phyloP scores from a whole-genome alignment of 2,888 invertebrate genomes.

The Gastrophysa polygoni region DNA sequence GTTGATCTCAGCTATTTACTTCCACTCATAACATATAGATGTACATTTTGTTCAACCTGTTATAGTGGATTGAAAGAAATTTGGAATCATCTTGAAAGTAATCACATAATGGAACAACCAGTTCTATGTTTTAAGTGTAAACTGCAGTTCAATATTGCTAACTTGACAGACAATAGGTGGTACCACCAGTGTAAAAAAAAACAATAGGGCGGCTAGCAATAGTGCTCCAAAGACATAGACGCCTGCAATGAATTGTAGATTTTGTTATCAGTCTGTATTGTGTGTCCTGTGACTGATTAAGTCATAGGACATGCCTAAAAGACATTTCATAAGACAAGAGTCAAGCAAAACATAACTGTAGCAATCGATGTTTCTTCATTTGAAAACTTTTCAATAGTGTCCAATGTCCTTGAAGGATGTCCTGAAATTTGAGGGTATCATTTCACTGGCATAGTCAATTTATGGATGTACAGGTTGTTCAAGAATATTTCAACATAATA shows the following conservation, averaged over 20 bases:
- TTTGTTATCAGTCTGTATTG: no score
- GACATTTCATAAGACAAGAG: no score
- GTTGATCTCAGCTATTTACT: neutral
- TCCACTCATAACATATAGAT: slow-evolving; percentile 21
- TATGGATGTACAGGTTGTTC: no score
- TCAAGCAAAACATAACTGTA: no score
- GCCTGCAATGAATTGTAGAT: neutral
- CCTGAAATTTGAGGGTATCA: no score
- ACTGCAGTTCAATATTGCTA: slow-evolving; percentile 16
- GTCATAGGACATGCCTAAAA: no score
- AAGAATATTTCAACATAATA: no score
- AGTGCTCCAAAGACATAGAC: neutral
- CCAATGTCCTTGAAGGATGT: no score
- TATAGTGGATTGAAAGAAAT: slow-evolving; percentile 13
- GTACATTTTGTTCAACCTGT: slow-evolving; percentile 21
- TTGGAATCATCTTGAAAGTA: slow-evolving; percentile 19
- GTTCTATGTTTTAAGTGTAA: slow-evolving; percentile 33
- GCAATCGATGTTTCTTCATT: no score
- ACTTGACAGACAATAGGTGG: slow-evolving; percentile 26
- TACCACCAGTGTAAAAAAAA: slow-evolving; percentile 18
- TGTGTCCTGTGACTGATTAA: no score
- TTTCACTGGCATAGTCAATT: no score
- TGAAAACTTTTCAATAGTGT: no score
- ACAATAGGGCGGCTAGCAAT: neutral
- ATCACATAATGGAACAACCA: slow-evolving; percentile 30